These are phyloP conservation scores for Microcebus jonahi DNA, from an alignment of 2,113 vertebrate genomes.

Conservation along the genomic window DNA sequence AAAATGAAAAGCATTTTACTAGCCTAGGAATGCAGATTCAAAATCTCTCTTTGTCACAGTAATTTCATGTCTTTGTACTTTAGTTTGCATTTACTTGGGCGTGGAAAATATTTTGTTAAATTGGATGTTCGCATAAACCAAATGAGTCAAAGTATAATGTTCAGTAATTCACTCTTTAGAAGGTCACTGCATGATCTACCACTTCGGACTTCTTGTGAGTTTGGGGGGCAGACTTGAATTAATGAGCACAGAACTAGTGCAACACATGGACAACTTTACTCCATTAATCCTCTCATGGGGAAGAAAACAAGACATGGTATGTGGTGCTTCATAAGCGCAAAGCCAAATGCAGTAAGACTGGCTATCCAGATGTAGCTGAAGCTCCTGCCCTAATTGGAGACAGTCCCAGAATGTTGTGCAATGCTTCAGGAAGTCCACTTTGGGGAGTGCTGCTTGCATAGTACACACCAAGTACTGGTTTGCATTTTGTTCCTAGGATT, in stretches of 20 bases:
- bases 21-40: neutral
- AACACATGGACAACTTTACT: neutral
- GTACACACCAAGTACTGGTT: neutral
- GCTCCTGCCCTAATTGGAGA: neutral
- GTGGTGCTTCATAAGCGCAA: neutral
- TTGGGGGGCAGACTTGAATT: neutral
- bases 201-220: neutral
- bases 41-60: neutral
- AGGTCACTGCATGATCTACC: neutral
- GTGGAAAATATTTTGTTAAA: conserved; percentile 26
- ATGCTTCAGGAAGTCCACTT: conserved; percentile 36
- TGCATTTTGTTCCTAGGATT: conserved; percentile 37
- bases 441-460: neutral
- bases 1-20: neutral
- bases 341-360: neutral
- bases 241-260: neutral
- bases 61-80: neutral
- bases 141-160: neutral
- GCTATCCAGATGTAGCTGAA: neutral
- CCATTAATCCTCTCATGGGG: neutral
- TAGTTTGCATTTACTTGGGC: neutral
- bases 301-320: neutral
- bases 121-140: neutral
- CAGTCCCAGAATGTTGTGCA: neutral
- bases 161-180: neutral